phyloP scores from a whole-genome alignment of 2,888 invertebrate species.

The Stenotaenia linearis region DNA sequence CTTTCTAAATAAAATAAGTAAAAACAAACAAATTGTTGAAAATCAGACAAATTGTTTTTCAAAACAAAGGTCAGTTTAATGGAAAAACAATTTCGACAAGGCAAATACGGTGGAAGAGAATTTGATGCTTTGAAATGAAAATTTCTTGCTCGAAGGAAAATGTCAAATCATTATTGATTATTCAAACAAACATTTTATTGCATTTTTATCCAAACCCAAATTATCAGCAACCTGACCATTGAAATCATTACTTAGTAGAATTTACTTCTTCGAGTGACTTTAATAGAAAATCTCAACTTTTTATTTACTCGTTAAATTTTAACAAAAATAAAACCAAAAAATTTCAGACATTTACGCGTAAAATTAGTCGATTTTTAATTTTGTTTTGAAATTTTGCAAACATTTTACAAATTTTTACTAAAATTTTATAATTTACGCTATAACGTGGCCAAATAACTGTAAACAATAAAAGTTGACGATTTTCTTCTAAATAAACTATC shows the following conservation, averaged over 20 bases:
- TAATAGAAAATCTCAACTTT: conserved; percentile 23
- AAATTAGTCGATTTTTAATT: too few relatives aligned
- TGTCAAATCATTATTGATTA: conserved; percentile 3
- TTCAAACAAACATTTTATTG: conserved; percentile 21
- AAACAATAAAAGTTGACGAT: conserved; percentile 14
- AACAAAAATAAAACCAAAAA: not conserved
- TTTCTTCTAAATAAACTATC: not conserved
- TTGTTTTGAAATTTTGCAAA: not conserved
- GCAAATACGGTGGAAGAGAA: conserved; percentile 26
- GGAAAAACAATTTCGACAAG: not conserved
- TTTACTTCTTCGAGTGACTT: not conserved
- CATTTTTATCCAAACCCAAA: conserved; percentile 17
- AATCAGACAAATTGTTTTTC: not conserved
- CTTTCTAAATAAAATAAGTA: not conserved
- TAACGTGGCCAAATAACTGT: not conserved
- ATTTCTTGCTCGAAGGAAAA: conserved; percentile 4
- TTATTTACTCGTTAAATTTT: not conserved
- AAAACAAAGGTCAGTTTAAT: not conserved
- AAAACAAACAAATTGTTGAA: not conserved
- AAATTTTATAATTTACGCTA: too few relatives aligned
- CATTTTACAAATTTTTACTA: too few relatives aligned
- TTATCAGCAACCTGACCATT: not conserved
- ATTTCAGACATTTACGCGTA: not conserved
- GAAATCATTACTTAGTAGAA: not conserved
- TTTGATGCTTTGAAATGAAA: not conserved